Evolutionary conservation across 2,888 invertebrate genomes (phyloP).

Genomic region (Pristionchus fissidentatus): DNA sequence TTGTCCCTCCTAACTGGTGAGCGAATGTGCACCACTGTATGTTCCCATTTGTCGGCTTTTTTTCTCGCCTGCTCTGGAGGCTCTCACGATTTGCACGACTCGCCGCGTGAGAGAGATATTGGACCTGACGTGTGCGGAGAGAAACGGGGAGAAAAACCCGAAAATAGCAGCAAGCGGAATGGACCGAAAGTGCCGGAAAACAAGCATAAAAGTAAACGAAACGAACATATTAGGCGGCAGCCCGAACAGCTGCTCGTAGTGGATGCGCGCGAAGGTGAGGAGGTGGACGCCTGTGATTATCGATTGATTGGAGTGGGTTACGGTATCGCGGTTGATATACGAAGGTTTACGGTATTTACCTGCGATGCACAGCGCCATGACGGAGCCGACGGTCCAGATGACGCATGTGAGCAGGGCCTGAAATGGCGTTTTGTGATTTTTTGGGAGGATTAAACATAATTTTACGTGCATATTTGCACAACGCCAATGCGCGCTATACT

Average conservation of each 20-base stretch:
- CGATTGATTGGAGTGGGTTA: too few relatives aligned
- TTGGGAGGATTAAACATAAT: not conserved
- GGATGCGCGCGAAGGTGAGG: conserved; percentile 75
- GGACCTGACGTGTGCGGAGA: not conserved
- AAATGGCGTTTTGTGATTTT: conserved; percentile 42
- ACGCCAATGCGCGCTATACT: too few relatives aligned
- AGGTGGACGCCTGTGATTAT: conserved; percentile 64
- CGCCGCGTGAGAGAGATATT: conserved; percentile 11
- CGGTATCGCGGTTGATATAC: not conserved
- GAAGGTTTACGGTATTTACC: conserved; percentile 55
- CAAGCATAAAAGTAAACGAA: too few relatives aligned
- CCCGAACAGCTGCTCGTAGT: conserved; percentile 75
- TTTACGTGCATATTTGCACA: too few relatives aligned
- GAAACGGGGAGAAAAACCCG: too few relatives aligned
- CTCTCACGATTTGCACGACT: too few relatives aligned
- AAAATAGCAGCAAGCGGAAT: too few relatives aligned
- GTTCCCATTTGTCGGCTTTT: too few relatives aligned
- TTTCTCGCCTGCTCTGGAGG: too few relatives aligned
- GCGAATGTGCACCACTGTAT: too few relatives aligned
- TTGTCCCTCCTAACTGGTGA: not conserved
- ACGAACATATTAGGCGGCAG: conserved; percentile 64
- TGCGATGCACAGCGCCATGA: conserved; percentile 75
- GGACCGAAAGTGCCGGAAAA: too few relatives aligned
- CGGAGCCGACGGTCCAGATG: conserved; percentile 74
- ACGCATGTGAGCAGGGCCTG: conserved; percentile 73